Evolutionary conservation across 2,113 vertebrate species (phyloP), one percentile per base, ranked within the genome.

Genomic region (Rhynchopsitta pachyrhyncha): DNA sequence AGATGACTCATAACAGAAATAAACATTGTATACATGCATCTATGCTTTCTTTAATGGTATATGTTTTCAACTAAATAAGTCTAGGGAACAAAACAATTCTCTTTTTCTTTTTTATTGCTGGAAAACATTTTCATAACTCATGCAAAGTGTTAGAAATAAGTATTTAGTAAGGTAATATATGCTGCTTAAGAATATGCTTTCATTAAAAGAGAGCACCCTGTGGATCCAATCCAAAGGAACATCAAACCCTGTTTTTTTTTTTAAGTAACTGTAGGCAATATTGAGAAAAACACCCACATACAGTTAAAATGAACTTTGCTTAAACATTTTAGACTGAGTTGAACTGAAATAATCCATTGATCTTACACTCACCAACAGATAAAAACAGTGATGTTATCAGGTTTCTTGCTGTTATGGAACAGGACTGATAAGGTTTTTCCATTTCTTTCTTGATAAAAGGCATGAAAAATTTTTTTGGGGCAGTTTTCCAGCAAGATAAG

Each of bases 251-350:
- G 49, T 63, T 83, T 37, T 93, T 91, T 55, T 69, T 9, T n/a
- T 66, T 10, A 71, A 64, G 11, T 86, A 77, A 86, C 74, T 87
- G 87, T 14, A 91, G 70, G 83, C 67, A 81, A 86, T 67, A 66
- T 82, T 88, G 18, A 69, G 67, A 68, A 88, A 86, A 90, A 1
- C 31, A 89, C 3, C 3, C n/a, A 6, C 17, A 55, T 13, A 86
- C 4, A 62, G 17, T 93, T 96, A 77, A 95, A 96, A 87, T 46
- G 27, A 79, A 71, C 35, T 92, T 89, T 80, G 12, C 13, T 84
- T 92, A 37, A 31, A 57, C 8, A 39, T 86, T 95, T 94, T 68
- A 67, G 22, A 66, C 64, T 52, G 18, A 82, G 12, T 44, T 46
- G 83, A 93, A 81, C 7, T 46, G 64, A 90, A 94, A 86, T 49